phyloP scores from a whole-genome alignment of 2,113 vertebrate species.

The Sturnus vulgaris region DNA sequence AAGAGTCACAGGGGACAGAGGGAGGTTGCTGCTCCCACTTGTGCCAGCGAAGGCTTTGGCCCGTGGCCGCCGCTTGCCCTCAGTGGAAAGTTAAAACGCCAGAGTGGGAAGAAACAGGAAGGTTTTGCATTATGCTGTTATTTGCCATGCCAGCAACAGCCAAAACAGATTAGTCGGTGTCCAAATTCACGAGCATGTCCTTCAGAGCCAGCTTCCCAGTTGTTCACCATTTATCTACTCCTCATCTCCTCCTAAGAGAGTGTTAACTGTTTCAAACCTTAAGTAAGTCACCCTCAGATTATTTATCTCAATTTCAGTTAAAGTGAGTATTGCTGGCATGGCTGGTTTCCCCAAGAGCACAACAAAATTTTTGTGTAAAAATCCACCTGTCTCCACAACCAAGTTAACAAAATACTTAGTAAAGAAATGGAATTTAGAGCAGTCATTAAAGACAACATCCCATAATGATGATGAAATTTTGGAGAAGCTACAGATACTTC shows the following conservation, averaged over 20 bases:
- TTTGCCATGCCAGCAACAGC: constrained; percentile 6
- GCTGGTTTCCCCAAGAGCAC: neutral
- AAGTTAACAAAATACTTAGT: neutral
- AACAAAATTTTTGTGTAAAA: neutral
- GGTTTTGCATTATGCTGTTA: constrained; percentile 46
- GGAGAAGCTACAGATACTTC: neutral
- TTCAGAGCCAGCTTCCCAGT: constrained; percentile 52
- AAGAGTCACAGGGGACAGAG: fast-evolving
- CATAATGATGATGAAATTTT: neutral
- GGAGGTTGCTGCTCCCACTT: neutral
- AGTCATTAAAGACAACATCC: neutral
- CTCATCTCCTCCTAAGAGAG: constrained; percentile 27
- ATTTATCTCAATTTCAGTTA: neutral
- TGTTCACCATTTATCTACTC: constrained; percentile 58
- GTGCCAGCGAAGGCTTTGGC: neutral
- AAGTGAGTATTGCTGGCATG: neutral
- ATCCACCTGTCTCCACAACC: constrained; percentile 13
- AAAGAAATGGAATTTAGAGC: neutral
- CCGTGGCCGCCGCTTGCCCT: neutral
- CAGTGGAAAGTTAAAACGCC: neutral
- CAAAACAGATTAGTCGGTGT: constrained; percentile 28
- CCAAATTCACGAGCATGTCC: constrained; percentile 11
- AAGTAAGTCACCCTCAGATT: neutral
- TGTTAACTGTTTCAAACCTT: constrained; percentile 28
- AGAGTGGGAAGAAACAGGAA: constrained; percentile 23